Evolutionary conservation across 2,888 invertebrate species (phyloP).

Genomic region (Holacanthella duospinosa): DNA sequence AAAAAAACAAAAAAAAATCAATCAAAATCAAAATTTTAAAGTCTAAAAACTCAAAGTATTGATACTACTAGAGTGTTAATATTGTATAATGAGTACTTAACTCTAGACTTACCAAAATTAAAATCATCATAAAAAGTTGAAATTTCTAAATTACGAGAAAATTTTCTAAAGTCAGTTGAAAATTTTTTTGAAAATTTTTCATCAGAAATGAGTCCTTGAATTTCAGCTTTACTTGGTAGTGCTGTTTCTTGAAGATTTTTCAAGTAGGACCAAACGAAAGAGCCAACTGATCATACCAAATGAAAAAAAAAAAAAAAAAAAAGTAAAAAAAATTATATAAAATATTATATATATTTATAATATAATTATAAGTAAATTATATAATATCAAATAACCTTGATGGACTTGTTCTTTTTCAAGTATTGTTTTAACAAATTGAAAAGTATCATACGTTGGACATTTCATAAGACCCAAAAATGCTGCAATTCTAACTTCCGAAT

Average conservation of each 20-base stretch:
- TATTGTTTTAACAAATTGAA: constrained; percentile 60
- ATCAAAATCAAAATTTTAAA: too few relatives aligned
- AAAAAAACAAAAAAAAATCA: too few relatives aligned
- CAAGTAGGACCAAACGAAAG: constrained; percentile 90
- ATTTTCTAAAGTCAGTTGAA: constrained; percentile 75
- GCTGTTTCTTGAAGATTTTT: constrained; percentile 76
- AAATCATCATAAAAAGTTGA: constrained; percentile 78
- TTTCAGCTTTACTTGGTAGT: constrained; percentile 69
- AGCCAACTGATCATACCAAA: constrained; percentile 54
- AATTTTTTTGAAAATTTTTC: constrained; percentile 68
- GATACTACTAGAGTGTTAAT: too few relatives aligned
- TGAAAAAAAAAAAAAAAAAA: neutral
- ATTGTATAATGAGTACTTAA: too few relatives aligned
- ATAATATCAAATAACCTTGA: too few relatives aligned
- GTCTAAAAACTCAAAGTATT: too few relatives aligned
- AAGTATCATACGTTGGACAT: constrained; percentile 67
- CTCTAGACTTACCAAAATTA: constrained; percentile 57
- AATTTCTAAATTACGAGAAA: constrained; percentile 79
- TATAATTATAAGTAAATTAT: too few relatives aligned
- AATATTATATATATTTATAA: too few relatives aligned
- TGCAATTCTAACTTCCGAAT: constrained; percentile 74
- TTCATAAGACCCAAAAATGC: constrained; percentile 81
- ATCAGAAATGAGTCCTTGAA: constrained; percentile 73
- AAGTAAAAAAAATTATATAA: neutral
- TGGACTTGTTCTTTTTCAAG: constrained; percentile 66